Conservation (phyloP, 2,113 vertebrate species). For the Etia nguti region DNA sequence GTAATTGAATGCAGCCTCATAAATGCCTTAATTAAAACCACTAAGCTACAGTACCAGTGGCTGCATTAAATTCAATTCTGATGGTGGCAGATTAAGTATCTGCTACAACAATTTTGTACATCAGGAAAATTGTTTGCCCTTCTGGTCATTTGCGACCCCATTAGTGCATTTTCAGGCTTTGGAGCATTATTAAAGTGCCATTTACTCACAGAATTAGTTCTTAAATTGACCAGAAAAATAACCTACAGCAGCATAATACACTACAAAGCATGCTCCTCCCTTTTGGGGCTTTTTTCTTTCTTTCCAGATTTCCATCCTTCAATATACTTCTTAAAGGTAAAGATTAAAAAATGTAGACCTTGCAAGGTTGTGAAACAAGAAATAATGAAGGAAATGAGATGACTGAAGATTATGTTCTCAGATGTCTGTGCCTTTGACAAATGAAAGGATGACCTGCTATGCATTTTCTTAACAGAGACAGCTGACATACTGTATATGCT, state of each 20-base stretch:
- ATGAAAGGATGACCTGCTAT: not conserved
- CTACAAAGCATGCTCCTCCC: not conserved
- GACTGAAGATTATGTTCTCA: not conserved
- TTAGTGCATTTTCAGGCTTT: not conserved
- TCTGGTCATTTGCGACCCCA: not conserved
- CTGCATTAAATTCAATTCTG: not conserved
- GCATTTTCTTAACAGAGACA: not conserved
- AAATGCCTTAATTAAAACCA: not conserved
- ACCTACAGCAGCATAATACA: not conserved
- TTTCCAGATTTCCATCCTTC: not conserved
- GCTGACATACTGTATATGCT: not conserved
- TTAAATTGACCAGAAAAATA: not conserved
- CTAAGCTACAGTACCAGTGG: not conserved
- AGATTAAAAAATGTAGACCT: not conserved
- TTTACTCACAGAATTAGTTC: not conserved
- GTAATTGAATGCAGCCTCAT: not conserved
- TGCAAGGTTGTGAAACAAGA: not conserved
- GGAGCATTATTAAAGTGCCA: not conserved
- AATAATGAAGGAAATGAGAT: not conserved
- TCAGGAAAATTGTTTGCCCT: not conserved
- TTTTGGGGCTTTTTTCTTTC: not conserved
- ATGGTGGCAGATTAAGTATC: not conserved
- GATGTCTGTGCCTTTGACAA: not conserved
- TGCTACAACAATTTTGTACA: not conserved
- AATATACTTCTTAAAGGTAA: not conserved